Evolutionary conservation across 2,888 invertebrate species (phyloP).

Genomic region (Blastobasis adustella): DNA sequence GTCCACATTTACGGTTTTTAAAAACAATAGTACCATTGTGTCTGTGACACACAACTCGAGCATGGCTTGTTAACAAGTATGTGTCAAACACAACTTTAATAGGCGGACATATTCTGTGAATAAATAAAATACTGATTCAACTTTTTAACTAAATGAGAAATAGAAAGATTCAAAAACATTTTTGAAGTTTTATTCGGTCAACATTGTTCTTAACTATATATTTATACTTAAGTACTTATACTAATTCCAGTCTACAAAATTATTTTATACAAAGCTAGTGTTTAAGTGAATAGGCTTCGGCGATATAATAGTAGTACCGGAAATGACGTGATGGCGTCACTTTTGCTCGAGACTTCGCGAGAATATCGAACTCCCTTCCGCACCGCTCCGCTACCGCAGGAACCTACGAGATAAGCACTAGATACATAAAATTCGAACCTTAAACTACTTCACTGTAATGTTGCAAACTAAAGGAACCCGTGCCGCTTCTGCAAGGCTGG

Average conservation of each 20-base stretch:
- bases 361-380: too few species aligned
- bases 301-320: too few species aligned
- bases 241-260: too few species aligned
- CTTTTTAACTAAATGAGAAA: conserved; percentile 36
- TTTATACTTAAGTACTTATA: too few species aligned
- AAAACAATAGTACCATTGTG: conserved; percentile 14
- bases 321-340: too few species aligned
- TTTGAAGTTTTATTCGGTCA: conserved; percentile 18
- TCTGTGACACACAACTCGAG: conserved; percentile 18
- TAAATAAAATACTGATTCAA: conserved; percentile 20
- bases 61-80: conserved; percentile 21
- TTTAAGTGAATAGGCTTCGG: too few species aligned
- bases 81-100: conserved; percentile 6
- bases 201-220: not conserved
- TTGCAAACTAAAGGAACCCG: conserved; percentile 80
- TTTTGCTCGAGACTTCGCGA: too few species aligned
- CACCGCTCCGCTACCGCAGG: too few species aligned
- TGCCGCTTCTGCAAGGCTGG: conserved; percentile 86
- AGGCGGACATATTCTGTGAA: conserved; percentile 11
- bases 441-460: conserved; percentile 36
- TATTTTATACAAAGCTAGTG: too few species aligned
- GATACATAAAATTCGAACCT: conserved; percentile 5
- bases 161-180: conserved; percentile 30
- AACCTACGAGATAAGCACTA: too few species aligned
- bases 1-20: conserved; percentile 13